Conservation (phyloP, 2,113 vertebrate species). For the Genyomyrus donnyi region DNA sequence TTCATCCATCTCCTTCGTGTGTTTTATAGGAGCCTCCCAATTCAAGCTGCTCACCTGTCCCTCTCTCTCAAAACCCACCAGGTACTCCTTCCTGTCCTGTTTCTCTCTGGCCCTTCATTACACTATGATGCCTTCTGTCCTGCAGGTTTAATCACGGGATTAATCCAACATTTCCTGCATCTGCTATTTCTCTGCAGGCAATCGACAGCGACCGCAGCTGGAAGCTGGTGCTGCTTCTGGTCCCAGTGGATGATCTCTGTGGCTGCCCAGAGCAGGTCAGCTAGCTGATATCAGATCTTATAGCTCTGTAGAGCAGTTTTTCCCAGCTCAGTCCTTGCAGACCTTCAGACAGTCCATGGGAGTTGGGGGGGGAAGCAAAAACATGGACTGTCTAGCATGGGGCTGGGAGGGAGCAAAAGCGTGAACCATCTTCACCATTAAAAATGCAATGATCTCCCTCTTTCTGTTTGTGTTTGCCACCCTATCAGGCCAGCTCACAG, state of each 20-base stretch:
- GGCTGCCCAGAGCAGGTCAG: slow-evolving; percentile 51
- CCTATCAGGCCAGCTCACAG: slow-evolving; percentile 37
- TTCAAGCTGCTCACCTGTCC: slow-evolving; percentile 42
- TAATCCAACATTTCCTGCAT: background rate
- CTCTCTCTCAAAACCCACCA: slow-evolving; percentile 35
- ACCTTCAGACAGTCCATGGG: background rate
- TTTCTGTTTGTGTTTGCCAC: background rate
- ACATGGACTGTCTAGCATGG: background rate
- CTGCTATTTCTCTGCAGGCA: slow-evolving; percentile 32
- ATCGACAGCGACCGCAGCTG: slow-evolving; percentile 34
- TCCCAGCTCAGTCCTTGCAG: background rate
- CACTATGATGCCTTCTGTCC: background rate
- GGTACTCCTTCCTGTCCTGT: slow-evolving; percentile 31
- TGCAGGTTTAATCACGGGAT: background rate
- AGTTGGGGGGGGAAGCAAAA: background rate
- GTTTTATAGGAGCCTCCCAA: slow-evolving; percentile 46
- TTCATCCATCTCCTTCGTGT: background rate
- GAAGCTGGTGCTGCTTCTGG: slow-evolving; percentile 56
- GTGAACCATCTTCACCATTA: background rate
- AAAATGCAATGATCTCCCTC: background rate
- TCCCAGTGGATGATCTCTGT: slow-evolving; percentile 42
- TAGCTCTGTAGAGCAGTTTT: background rate
- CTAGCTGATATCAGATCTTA: background rate
- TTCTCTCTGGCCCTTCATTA: background rate
- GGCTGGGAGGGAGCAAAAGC: background rate